A percentile compares a stretch with the other conserved stretches of the same genome.
These are phyloP conservation scores for Ptychochromis oligacanthus DNA, from an alignment of 2,113 vertebrate species.

Conservation along the genomic window DNA sequence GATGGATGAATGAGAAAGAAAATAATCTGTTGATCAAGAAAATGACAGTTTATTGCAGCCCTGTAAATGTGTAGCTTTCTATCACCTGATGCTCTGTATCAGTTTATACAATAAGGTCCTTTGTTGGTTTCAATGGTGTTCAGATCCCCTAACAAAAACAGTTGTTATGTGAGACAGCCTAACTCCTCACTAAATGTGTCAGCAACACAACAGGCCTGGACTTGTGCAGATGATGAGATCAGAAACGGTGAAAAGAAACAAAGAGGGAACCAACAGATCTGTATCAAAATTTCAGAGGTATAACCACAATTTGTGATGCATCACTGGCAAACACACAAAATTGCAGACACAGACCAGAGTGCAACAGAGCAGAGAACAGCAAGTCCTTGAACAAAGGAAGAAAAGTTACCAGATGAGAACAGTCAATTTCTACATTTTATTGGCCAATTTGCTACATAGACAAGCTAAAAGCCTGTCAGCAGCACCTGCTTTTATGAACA, in stretches of 20 bases:
- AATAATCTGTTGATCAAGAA: neutral
- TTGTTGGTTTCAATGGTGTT: neutral
- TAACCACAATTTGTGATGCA: conserved; percentile 29
- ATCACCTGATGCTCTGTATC: neutral
- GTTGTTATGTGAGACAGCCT: neutral
- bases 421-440: conserved; percentile 1
- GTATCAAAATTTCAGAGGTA: conserved; percentile 34
- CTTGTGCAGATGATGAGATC: conserved; percentile 16
- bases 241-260: neutral
- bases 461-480: conserved; percentile 18
- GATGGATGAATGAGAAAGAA: neutral
- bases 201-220: conserved; percentile 20
- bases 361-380: conserved; percentile 34
- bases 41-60: neutral
- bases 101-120: neutral
- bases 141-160: neutral
- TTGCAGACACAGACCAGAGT: conserved; percentile 3
- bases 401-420: conserved; percentile 1
- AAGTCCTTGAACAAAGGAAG: conserved; percentile 18
- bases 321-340: conserved; percentile 19
- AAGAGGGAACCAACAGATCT: conserved; percentile 10
- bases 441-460: conserved; percentile 14
- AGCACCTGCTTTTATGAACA: neutral
- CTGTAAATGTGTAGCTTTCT: neutral
- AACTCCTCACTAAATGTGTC: neutral